Percentiles rank a stretch among this genome's conserved stretches.
Conservation (phyloP, 2,888 invertebrate species). For the Diabrotica balteata region DNA sequence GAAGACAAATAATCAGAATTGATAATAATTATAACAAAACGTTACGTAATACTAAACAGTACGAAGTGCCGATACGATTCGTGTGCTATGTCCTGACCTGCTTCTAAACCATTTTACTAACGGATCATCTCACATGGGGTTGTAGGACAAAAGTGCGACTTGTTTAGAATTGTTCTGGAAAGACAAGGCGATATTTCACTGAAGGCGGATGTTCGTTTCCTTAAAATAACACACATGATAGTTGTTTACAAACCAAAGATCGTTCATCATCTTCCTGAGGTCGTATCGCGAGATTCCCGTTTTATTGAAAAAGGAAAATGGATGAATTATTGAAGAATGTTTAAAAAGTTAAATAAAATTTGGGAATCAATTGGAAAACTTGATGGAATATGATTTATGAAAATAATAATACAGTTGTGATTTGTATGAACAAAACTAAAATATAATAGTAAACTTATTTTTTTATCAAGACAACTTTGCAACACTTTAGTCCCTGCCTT, state of each 20-base stretch:
- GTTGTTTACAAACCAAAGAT: slow-evolving; percentile 52
- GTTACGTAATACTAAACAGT: too few species aligned
- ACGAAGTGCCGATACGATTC: too few species aligned
- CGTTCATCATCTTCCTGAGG: slow-evolving; percentile 57
- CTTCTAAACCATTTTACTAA: slow-evolving; percentile 52
- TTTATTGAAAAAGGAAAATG: slow-evolving; percentile 19
- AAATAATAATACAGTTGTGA: too few species aligned
- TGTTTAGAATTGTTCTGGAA: slow-evolving; percentile 57
- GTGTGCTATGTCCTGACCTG: slow-evolving; percentile 3
- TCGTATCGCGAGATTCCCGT: slow-evolving; percentile 47
- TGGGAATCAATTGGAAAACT: too few species aligned
- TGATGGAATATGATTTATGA: too few species aligned
- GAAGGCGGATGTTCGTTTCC: slow-evolving; percentile 61
- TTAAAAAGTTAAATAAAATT: too few species aligned
- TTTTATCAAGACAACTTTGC: too few species aligned
- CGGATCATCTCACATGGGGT: slow-evolving; percentile 57
- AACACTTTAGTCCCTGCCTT: too few species aligned
- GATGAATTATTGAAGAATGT: slow-evolving; percentile 15
- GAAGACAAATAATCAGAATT: not conserved
- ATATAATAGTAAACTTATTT: too few species aligned
- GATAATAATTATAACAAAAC: not conserved
- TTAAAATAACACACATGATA: slow-evolving; percentile 60
- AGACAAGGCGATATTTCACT: slow-evolving; percentile 60
- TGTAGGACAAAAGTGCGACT: slow-evolving; percentile 59
- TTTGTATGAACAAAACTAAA: too few species aligned